Base-by-base conservation (phyloP, 2,113 vertebrate genomes). In the Nothobranchius kuhntae region DNA sequence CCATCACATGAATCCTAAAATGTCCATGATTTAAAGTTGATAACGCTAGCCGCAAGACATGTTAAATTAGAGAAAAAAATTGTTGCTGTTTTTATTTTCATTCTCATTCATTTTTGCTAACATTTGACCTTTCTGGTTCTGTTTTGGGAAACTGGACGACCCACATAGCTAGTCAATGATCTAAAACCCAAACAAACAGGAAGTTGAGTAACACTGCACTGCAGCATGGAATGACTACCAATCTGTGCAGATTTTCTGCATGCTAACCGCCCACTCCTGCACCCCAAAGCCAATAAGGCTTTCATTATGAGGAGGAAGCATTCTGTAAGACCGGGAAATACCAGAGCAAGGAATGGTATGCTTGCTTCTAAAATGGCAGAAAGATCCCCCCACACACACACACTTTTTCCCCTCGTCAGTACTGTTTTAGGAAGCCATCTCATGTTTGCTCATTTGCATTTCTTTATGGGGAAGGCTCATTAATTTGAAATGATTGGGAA, bases 341-440 rank as follows among this genome's bases (percentile, higher is more conserved):
- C 77, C 79, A 82, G 59, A 60, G 65, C 50, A 9, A 50, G 61
- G 56, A 57, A 51, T 61, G 64, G 65, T 67, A 53, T 68, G 78
- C 66, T 64, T 24, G 64, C 59, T 77, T 76, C 73, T 73, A 78
- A 89, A 87, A 82, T 73, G 84, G 77, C 85, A 78, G 84, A 77
- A 84, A 78, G 62, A 81, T 48, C 58, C 24, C n/a, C 9, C n/a
- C 17, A 8, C 14, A 24, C 13, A 21, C 21, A 21, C 21, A 21
- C 5, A 21, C 48, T 9, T 48, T 13, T 26, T 36, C 24, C 13
- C 54, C 17, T 60, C 59, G 51, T 70, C 47, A 62, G 71, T 81
- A 47, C 81, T 84, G 80, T 86, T 89, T 89, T 76, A 79, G 82
- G 80, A 88, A 86, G 82, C 73, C 81, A 86, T 87, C 77, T 68